phyloP scores from a whole-genome alignment of 2,888 invertebrate genomes.

The Operophtera brumata region DNA sequence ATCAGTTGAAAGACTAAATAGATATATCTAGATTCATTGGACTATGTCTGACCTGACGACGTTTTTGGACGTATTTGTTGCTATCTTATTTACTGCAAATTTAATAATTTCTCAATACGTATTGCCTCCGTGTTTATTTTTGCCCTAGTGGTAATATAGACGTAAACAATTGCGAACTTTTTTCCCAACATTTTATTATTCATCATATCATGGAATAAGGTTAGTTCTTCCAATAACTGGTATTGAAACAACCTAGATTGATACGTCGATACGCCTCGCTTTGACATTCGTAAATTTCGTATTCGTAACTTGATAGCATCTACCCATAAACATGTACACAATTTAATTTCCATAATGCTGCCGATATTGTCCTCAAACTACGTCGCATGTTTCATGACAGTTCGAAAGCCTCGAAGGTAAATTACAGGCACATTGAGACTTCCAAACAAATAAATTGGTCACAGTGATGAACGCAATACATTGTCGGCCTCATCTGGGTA shows the following conservation, averaged over 20 bases:
- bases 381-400: slow-evolving; percentile 25
- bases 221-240: neutral
- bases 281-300: slow-evolving; percentile 19
- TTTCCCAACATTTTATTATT: slow-evolving; percentile 5
- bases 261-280: slow-evolving; percentile 12
- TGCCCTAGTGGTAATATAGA: neutral
- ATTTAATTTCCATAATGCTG: slow-evolving; percentile 34
- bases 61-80: too few relatives aligned
- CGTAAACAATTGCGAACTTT: neutral
- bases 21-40: too few relatives aligned
- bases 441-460: neutral
- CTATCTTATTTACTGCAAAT: too few relatives aligned
- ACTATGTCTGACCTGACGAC: too few relatives aligned
- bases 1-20: too few relatives aligned
- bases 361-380: slow-evolving; percentile 16
- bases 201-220: neutral
- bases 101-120: too few relatives aligned
- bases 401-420: slow-evolving; percentile 11
- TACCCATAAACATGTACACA: slow-evolving; percentile 31
- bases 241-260: slow-evolving; percentile 6
- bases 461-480: neutral
- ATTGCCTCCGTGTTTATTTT: too few relatives aligned
- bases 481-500: too few relatives aligned
- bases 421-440: slow-evolving; percentile 1
- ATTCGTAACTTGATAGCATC: slow-evolving; percentile 23